Conservation (phyloP, 2,113 vertebrate species). For the Nasalis larvatus region DNA sequence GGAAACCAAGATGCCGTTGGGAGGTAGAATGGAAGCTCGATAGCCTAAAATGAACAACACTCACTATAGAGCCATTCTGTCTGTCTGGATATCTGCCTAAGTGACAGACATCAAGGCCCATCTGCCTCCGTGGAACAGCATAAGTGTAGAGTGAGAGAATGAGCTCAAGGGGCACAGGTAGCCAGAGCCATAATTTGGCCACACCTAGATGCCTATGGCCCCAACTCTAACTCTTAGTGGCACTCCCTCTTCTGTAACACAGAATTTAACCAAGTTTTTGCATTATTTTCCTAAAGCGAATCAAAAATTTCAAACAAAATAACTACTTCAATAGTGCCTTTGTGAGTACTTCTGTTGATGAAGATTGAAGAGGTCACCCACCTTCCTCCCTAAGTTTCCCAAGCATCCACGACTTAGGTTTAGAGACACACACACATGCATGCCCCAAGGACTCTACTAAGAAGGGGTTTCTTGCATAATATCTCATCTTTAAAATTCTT, state of each 20-base stretch:
- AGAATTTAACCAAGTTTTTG: neutral
- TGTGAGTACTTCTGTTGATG: neutral
- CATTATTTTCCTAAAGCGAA: neutral
- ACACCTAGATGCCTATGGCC: too few relatives aligned
- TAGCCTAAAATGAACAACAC: neutral
- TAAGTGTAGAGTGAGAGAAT: neutral
- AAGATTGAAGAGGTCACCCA: neutral
- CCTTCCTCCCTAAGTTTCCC: neutral
- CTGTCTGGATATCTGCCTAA: too few relatives aligned
- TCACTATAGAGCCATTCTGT: too few relatives aligned
- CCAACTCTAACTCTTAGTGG: neutral
- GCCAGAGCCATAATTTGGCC: neutral
- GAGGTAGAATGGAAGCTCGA: neutral
- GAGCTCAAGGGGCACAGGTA: neutral
- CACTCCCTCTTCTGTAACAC: neutral
- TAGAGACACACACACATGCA: neutral
- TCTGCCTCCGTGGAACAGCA: fast-evolving
- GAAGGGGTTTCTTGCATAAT: neutral
- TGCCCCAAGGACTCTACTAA: neutral
- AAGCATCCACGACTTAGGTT: neutral
- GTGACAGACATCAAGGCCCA: neutral
- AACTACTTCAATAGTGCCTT: neutral
- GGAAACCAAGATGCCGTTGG: neutral
- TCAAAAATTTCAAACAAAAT: neutral
- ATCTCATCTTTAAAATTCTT: neutral